phyloP scores from a whole-genome alignment of 2,113 vertebrate genomes.

The Syngnathus typhle region DNA sequence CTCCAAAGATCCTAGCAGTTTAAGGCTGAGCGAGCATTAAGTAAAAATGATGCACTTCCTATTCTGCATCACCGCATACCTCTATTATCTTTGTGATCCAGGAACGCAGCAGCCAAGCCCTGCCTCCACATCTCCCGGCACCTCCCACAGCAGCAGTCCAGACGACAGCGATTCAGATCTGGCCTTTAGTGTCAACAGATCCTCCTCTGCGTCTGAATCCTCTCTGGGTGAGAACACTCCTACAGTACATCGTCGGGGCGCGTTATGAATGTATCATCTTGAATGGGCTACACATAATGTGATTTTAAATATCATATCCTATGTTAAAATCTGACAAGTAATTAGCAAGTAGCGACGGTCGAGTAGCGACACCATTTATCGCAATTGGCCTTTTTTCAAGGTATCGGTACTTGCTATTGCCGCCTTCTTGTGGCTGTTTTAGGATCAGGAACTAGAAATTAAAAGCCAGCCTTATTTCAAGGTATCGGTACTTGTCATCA shows the following conservation, averaged over 20 bases:
- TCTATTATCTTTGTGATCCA: conserved; percentile 52
- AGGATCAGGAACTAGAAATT: no score
- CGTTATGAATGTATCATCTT: neutral
- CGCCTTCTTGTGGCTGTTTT: no score
- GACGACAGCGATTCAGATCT: conserved; percentile 95
- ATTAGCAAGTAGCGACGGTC: no score
- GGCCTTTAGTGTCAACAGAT: conserved; percentile 93
- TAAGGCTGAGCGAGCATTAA: conserved; percentile 2
- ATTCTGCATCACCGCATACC: neutral
- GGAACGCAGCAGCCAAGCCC: conserved; percentile 88
- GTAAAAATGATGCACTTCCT: neutral
- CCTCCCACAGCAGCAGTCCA: conserved; percentile 85
- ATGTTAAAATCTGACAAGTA: neutral
- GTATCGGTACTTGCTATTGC: no score
- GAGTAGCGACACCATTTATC: no score
- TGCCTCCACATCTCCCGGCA: conserved; percentile 77
- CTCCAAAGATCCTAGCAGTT: neutral
- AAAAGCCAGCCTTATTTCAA: no score
- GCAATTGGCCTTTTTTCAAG: no score
- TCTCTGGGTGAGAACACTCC: conserved; percentile 79
- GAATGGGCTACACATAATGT: neutral
- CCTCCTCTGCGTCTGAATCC: conserved; percentile 93
- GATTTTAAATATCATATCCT: neutral
- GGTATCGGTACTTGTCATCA: no score
- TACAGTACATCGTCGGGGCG: neutral